These are phyloP conservation scores for Eulithis testata DNA, from an alignment of 2,888 invertebrate species.

Conservation along the genomic window DNA sequence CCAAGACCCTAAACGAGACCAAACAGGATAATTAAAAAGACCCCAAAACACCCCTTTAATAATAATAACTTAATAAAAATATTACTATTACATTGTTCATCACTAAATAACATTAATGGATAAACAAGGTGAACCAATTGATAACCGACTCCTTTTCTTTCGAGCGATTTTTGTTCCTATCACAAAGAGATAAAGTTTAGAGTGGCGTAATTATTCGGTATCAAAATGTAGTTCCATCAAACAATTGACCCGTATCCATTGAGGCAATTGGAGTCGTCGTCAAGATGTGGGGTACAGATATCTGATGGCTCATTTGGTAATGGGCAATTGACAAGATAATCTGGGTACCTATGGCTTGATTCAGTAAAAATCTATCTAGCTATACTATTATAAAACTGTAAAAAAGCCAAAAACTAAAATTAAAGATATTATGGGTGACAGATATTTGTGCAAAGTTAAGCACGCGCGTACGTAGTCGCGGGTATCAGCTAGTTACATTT, in stretches of 20 bases:
- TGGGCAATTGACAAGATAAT: constrained; percentile 45
- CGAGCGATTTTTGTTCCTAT: constrained; percentile 19
- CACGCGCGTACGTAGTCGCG: too few relatives aligned
- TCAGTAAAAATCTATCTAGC: neutral
- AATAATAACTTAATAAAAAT: constrained; percentile 41
- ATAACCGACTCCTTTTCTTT: constrained; percentile 13
- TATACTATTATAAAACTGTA: too few relatives aligned
- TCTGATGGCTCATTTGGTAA: constrained; percentile 61
- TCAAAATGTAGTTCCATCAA: constrained; percentile 46
- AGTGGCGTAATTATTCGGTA: constrained; percentile 13
- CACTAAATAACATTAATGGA: constrained; percentile 36
- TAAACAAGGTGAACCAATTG: constrained; percentile 45
- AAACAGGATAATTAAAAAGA: neutral
- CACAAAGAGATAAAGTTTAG: constrained; percentile 15
- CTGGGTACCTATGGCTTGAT: constrained; percentile 8
- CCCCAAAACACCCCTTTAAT: constrained; percentile 25
- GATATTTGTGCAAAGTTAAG: too few relatives aligned
- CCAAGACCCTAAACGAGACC: neutral
- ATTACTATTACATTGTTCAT: constrained; percentile 19
- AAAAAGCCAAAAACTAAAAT: too few relatives aligned
- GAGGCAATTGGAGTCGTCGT: constrained; percentile 60
- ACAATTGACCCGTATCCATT: constrained; percentile 71
- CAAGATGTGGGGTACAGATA: constrained; percentile 60
- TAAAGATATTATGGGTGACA: too few relatives aligned
- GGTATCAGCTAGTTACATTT: too few relatives aligned